Percentiles rank a stretch among this genome's conserved stretches.
Conservation (phyloP, 2,113 vertebrate species). For the Istiophorus platypterus region DNA sequence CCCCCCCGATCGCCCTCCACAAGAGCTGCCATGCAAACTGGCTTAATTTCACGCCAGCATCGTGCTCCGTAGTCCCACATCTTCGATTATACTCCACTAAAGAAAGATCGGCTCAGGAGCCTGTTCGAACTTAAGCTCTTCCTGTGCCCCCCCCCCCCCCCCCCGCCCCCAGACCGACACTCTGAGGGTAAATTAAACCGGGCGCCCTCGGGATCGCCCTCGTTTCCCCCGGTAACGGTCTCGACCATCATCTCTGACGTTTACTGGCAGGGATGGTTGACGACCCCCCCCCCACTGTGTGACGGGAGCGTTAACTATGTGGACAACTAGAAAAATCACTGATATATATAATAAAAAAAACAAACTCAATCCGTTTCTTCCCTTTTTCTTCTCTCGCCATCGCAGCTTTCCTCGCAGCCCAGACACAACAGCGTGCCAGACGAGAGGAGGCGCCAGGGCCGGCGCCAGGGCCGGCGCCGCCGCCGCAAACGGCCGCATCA, state of each 20-base stretch:
- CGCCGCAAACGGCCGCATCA: slow-evolving; percentile 80
- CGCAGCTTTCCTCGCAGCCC: slow-evolving; percentile 59
- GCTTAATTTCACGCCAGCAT: slow-evolving; percentile 3
- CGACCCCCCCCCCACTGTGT: background rate
- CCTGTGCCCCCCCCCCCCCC: no score
- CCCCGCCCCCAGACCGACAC: no score
- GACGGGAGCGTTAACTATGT: slow-evolving; percentile 33
- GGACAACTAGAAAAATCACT: slow-evolving; percentile 31
- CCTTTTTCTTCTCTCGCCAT: background rate
- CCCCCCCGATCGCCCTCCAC: background rate
- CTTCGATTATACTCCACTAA: background rate
- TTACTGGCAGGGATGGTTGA: no score
- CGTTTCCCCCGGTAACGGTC: slow-evolving; percentile 65
- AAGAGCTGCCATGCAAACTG: background rate
- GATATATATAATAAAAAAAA: no score
- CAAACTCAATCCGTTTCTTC: slow-evolving; percentile 12
- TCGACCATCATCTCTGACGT: slow-evolving; percentile 71
- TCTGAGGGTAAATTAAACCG: slow-evolving; percentile 54
- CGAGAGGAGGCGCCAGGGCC: slow-evolving; percentile 77
- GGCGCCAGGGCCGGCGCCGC: slow-evolving; percentile 59
- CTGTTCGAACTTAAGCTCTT: background rate
- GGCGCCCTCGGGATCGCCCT: slow-evolving; percentile 54
- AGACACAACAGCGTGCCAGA: slow-evolving; percentile 80
- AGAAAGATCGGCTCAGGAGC: background rate
- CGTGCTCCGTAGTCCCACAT: background rate